These are phyloP conservation scores for Scaptodrosophila latifasciaeformis DNA, from an alignment of 2,888 invertebrate species.

Conservation along the genomic window DNA sequence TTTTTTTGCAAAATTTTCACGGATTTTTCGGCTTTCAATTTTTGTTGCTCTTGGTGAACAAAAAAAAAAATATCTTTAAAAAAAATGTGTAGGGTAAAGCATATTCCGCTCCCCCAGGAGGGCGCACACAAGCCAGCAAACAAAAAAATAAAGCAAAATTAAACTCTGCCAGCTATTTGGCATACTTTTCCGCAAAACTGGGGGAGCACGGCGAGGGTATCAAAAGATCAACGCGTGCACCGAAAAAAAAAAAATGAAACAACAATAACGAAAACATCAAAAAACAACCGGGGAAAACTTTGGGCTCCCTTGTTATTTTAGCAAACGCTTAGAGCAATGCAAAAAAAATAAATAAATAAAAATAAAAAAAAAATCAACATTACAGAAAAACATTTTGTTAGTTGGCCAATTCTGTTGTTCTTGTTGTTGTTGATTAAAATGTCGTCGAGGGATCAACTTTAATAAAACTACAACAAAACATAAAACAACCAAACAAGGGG, in stretches of 20 bases:
- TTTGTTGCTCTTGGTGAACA: conserved; percentile 25
- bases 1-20: too few relatives aligned
- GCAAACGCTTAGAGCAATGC: conserved; percentile 48
- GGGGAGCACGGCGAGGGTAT: background rate
- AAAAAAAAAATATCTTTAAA: conserved; percentile 32
- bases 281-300: conserved; percentile 27
- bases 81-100: too few relatives aligned
- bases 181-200: conserved; percentile 5
- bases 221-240: too few relatives aligned
- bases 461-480: conserved; percentile 41
- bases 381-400: conserved; percentile 50
- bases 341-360: conserved; percentile 20
- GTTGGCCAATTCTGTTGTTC: conserved; percentile 56
- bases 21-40: too few relatives aligned
- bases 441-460: conserved; percentile 60
- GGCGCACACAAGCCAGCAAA: conserved; percentile 1
- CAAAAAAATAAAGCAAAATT: conserved; percentile 3
- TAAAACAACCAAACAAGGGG: too few relatives aligned
- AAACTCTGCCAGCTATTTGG: conserved; percentile 4
- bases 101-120: conserved; percentile 28
- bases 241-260: too few relatives aligned
- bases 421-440: conserved; percentile 34
- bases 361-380: conserved; percentile 11
- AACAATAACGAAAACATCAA: background rate
- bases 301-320: conserved; percentile 15